These are phyloP conservation scores for Pseudochirops cupreus DNA, from an alignment of 2,797 vertebrate species.

Conservation along the genomic window DNA sequence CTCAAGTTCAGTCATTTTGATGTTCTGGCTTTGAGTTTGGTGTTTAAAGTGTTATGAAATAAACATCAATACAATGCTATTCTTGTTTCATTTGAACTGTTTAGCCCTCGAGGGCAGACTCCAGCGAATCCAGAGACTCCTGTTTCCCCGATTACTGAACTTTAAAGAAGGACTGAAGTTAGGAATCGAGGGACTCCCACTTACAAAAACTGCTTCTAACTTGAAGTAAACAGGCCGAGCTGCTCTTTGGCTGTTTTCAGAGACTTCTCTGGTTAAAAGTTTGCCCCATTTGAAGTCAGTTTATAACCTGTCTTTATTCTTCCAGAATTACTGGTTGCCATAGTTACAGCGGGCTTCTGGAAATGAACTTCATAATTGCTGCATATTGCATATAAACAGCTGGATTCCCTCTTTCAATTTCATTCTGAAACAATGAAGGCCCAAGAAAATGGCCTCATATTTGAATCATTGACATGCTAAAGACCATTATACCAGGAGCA, in stretches of 20 bases:
- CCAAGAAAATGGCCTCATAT: conserved; percentile 73
- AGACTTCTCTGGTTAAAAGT: conserved; percentile 63
- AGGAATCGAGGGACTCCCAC: conserved; percentile 68
- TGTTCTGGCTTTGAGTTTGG: conserved; percentile 76
- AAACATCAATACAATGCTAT: conserved; percentile 77
- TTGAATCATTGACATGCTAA: conserved; percentile 80
- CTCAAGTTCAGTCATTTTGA: conserved; percentile 75
- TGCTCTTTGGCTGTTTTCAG: conserved; percentile 57
- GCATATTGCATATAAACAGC: conserved; percentile 81
- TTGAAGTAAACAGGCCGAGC: conserved; percentile 63
- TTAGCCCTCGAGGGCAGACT: conserved; percentile 73
- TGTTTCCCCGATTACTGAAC: conserved; percentile 71
- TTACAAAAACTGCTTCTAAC: conserved; percentile 68
- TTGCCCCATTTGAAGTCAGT: conserved; percentile 50
- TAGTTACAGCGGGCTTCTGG: conserved; percentile 79
- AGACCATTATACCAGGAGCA: conserved; percentile 69
- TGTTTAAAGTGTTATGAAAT: conserved; percentile 77
- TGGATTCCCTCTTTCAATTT: conserved; percentile 79
- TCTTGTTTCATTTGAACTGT: conserved; percentile 80
- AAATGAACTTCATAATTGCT: conserved; percentile 85
- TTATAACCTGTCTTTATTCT: conserved; percentile 67
- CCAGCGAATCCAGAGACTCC: conserved; percentile 72
- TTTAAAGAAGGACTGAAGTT: conserved; percentile 73
- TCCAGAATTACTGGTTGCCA: conserved; percentile 74
- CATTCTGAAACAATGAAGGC: conserved; percentile 80